Conservation (phyloP, 2,113 vertebrate genomes). For the Eulemur rufifrons region DNA sequence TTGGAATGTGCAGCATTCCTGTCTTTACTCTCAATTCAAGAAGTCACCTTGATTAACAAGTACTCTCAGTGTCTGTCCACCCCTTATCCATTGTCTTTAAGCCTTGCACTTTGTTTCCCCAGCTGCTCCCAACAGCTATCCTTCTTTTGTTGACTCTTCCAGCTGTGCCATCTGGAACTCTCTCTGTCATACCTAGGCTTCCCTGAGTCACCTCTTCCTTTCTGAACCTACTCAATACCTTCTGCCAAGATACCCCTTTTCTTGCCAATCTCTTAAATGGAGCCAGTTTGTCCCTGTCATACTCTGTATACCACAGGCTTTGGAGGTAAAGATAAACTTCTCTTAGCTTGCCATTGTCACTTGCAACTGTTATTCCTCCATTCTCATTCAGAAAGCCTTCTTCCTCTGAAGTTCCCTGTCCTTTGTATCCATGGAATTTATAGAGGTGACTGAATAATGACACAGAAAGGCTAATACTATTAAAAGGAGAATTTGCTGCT, state of each 20-base stretch:
- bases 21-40: neutral
- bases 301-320: neutral
- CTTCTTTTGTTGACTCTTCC: too few relatives aligned
- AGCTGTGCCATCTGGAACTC: neutral
- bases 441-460: neutral
- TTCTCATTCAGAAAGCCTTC: neutral
- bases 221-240: neutral
- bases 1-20: neutral
- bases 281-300: neutral
- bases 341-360: neutral
- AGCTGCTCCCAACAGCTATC: neutral
- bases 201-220: neutral
- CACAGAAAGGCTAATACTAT: neutral
- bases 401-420: neutral
- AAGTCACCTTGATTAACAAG: rapidly evolving
- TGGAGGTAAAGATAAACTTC: neutral
- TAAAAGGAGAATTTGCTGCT: neutral
- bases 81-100: too few relatives aligned
- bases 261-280: neutral
- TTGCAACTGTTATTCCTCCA: neutral
- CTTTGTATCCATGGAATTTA: neutral
- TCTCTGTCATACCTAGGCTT: neutral
- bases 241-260: neutral
- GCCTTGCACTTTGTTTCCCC: neutral
- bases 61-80: neutral